Percentiles rank a stretch among this genome's conserved stretches.
phyloP scores from a whole-genome alignment of 2,797 vertebrate genomes.

The Megalops cyprinoides region DNA sequence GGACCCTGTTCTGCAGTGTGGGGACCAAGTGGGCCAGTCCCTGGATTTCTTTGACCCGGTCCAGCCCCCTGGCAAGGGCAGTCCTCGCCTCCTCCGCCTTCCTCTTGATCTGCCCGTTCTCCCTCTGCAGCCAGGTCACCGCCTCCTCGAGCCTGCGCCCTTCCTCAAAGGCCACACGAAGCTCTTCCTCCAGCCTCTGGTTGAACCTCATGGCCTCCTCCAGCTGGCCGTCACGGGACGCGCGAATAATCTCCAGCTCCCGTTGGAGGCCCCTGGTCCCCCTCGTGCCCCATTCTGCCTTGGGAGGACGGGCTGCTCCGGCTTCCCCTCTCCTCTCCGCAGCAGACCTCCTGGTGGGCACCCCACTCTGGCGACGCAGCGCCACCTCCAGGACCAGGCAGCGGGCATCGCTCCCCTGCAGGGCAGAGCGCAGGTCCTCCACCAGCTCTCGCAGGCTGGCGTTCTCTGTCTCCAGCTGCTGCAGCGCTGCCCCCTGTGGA shows the following conservation, averaged over 20 bases:
- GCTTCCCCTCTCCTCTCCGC: slow-evolving; percentile 28
- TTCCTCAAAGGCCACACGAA: slow-evolving; percentile 64
- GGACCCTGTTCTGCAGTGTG: slow-evolving; percentile 62
- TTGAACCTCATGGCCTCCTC: slow-evolving; percentile 77
- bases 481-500: slow-evolving; percentile 33
- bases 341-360: background rate
- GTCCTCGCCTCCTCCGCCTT: slow-evolving; percentile 71
- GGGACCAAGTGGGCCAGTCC: slow-evolving; percentile 65
- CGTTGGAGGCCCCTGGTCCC: slow-evolving; percentile 40
- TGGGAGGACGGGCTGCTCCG: background rate
- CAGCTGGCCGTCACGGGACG: slow-evolving; percentile 76
- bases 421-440: slow-evolving; percentile 75
- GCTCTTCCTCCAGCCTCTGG: slow-evolving; percentile 70
- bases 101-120: slow-evolving; percentile 71
- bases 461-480: slow-evolving; percentile 58
- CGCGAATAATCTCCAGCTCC: slow-evolving; percentile 75
- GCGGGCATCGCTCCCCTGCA: slow-evolving; percentile 80
- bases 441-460: slow-evolving; percentile 76
- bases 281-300: background rate
- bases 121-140: slow-evolving; percentile 61
- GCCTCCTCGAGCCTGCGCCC: slow-evolving; percentile 59
- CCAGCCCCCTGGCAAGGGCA: slow-evolving; percentile 67
- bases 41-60: slow-evolving; percentile 72
- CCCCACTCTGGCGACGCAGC: slow-evolving; percentile 47
- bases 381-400: slow-evolving; percentile 78